Evolutionary conservation across 2,113 vertebrate genomes (phyloP).

Genomic region (Polypterus senegalus): DNA sequence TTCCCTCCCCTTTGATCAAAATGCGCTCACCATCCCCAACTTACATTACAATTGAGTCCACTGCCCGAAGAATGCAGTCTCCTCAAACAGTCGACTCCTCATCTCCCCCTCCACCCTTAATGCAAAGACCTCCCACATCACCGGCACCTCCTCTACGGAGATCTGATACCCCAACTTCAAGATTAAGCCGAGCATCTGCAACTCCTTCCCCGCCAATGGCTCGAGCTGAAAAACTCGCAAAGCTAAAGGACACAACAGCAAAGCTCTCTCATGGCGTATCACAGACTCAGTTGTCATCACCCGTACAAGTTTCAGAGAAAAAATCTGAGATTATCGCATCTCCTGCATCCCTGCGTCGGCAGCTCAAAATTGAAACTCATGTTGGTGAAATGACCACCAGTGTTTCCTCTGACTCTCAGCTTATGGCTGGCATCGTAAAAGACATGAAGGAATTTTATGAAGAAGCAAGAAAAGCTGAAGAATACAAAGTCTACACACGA

Average conservation of each 20-base stretch:
- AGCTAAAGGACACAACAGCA: slow-evolving; percentile 65
- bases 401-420: slow-evolving; percentile 29
- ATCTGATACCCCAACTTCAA: slow-evolving; percentile 43
- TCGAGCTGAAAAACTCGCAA: slow-evolving; percentile 62
- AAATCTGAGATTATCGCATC: slow-evolving; percentile 65
- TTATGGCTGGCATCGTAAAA: slow-evolving; percentile 32
- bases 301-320: slow-evolving; percentile 46
- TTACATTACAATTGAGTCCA: slow-evolving; percentile 75
- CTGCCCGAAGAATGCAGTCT: slow-evolving; percentile 42
- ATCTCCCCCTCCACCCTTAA: slow-evolving; percentile 42
- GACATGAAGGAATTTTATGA: slow-evolving; percentile 49
- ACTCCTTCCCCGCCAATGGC: slow-evolving; percentile 55
- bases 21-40: slow-evolving; percentile 64
- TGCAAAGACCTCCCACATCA: slow-evolving; percentile 40
- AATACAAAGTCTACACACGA: slow-evolving; percentile 38
- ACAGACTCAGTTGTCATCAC: slow-evolving; percentile 29
- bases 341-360: slow-evolving; percentile 60
- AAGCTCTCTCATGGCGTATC: slow-evolving; percentile 56
- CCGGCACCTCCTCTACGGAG: slow-evolving; percentile 45
- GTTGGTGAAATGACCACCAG: slow-evolving; percentile 31
- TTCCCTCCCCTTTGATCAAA: slow-evolving; percentile 48
- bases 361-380: slow-evolving; percentile 59
- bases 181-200: slow-evolving; percentile 29
- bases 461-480: slow-evolving; percentile 44
- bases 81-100: slow-evolving; percentile 45